phyloP scores from a whole-genome alignment of 2,797 vertebrate genomes.

The Steatocranus sp. region DNA sequence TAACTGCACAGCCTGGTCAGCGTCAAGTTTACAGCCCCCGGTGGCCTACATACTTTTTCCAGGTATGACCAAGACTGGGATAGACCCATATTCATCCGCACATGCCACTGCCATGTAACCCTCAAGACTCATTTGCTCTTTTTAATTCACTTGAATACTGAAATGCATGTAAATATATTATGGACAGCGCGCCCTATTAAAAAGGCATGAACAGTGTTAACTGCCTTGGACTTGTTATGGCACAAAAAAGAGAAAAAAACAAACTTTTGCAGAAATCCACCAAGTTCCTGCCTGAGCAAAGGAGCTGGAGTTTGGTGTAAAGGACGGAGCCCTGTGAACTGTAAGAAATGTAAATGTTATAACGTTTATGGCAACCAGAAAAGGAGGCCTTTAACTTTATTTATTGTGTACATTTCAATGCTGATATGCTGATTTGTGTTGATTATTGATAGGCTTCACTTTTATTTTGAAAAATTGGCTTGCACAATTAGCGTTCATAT shows the following conservation, averaged over 20 bases:
- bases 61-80: conserved; percentile 98
- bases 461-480: conserved; percentile 76
- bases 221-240: conserved; percentile 69
- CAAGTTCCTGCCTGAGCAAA: conserved; percentile 68
- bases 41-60: conserved; percentile 99
- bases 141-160: conserved; percentile 78
- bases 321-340: conserved; percentile 81
- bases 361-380: conserved; percentile 83
- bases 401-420: conserved; percentile 87
- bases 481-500: conserved; percentile 78
- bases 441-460: conserved; percentile 53
- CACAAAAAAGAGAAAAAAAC: conserved; percentile 30
- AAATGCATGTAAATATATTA: conserved; percentile 82
- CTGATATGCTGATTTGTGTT: conserved; percentile 73
- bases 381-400: conserved; percentile 88
- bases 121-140: conserved; percentile 56
- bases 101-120: conserved; percentile 95
- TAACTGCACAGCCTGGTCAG: conserved; percentile 97
- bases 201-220: conserved; percentile 61
- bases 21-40: conserved; percentile 97
- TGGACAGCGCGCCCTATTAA: conserved; percentile 59
- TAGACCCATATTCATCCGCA: conserved; percentile 97
- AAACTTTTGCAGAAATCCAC: conserved; percentile 67
- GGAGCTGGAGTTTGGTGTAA: conserved; percentile 68
- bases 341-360: conserved; percentile 91